Conservation (phyloP, 2,797 vertebrate genomes). For the Alectoris magna region DNA sequence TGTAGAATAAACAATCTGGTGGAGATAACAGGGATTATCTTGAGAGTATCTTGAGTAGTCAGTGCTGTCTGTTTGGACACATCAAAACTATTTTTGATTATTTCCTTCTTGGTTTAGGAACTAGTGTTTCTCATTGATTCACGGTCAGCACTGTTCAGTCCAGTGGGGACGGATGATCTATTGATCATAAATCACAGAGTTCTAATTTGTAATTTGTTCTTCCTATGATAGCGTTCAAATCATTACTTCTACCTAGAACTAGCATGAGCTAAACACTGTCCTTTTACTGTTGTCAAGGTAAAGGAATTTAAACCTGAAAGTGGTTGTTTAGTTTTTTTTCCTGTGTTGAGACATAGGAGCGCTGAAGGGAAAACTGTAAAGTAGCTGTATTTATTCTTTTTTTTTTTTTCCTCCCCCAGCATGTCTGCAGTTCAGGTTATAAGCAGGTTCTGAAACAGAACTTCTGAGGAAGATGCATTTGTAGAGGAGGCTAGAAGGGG, state of each 20-base stretch:
- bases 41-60: background rate
- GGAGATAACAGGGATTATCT: background rate
- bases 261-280: background rate
- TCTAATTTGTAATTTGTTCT: background rate
- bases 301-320: background rate
- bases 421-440: background rate
- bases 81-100: background rate
- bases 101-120: background rate
- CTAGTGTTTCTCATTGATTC: background rate
- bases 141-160: background rate
- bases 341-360: background rate
- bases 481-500: background rate
- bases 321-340: background rate
- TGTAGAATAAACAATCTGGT: background rate
- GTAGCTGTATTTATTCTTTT: background rate
- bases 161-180: background rate
- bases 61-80: background rate
- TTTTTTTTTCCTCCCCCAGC: background rate
- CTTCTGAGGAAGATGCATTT: background rate
- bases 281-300: background rate
- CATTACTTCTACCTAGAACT: background rate
- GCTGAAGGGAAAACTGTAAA: background rate
- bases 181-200: background rate
- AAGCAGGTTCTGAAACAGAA: background rate
- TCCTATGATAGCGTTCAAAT: background rate